Evolutionary conservation across 2,888 invertebrate species (phyloP).

Genomic region (Philereme vetulata): DNA sequence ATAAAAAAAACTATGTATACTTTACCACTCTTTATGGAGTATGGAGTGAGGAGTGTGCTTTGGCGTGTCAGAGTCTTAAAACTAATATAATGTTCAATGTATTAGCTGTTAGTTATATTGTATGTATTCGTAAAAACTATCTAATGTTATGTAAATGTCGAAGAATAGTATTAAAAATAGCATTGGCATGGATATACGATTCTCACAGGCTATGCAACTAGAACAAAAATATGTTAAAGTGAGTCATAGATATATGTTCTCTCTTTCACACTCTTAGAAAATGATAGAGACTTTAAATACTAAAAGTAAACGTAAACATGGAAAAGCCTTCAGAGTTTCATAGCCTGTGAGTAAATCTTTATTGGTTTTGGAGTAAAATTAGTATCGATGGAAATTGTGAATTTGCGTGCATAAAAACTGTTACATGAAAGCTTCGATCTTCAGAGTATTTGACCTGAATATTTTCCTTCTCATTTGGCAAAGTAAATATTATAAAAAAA

Average conservation of each 20-base stretch:
- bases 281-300: no score
- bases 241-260: no score
- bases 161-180: conserved; percentile 33
- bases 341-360: conserved; percentile 16
- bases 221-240: background rate
- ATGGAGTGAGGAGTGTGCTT: background rate
- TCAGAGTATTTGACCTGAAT: conserved; percentile 1
- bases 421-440: background rate
- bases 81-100: conserved; percentile 24
- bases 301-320: no score
- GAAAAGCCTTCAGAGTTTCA: conserved; percentile 4
- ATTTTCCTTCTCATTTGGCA: no score
- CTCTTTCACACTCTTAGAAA: no score
- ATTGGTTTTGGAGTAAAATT: conserved; percentile 37
- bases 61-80: conserved; percentile 19
- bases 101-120: conserved; percentile 25
- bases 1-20: no score
- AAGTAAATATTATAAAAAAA: no score
- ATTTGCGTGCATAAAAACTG: conserved; percentile 42
- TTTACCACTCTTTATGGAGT: no score
- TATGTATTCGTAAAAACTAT: conserved; percentile 37
- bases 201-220: conserved; percentile 10
- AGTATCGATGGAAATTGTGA: conserved; percentile 39
- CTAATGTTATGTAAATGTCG: conserved; percentile 28
- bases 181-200: background rate